A percentile compares a stretch with the other conserved stretches of the same genome.
Conservation (phyloP, 2,797 vertebrate species). For the Distichodus sexfasciatus region DNA sequence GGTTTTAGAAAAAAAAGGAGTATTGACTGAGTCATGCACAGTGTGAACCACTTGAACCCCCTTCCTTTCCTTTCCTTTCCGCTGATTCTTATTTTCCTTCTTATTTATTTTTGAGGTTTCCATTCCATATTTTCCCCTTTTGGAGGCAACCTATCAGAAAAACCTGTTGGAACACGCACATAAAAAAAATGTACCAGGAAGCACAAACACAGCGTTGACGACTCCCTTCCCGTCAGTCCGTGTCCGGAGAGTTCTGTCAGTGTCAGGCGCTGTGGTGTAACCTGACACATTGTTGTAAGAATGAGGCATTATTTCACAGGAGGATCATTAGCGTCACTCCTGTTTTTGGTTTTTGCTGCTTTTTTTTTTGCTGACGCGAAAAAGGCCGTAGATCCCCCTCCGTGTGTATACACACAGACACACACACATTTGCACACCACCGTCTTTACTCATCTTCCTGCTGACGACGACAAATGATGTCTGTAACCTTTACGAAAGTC, state of each 20-base stretch:
- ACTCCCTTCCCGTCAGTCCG: constrained; percentile 40
- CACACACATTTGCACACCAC: constrained; percentile 6
- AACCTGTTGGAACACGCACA: not conserved
- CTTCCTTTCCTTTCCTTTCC: not conserved
- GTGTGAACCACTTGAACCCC: too few relatives aligned
- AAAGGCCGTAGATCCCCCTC: not conserved
- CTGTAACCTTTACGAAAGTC: constrained; percentile 12
- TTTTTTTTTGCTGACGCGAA: constrained; percentile 5
- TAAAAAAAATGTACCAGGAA: constrained; percentile 35
- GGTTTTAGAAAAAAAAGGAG: too few relatives aligned
- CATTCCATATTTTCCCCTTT: not conserved
- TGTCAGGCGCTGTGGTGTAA: constrained; percentile 52
- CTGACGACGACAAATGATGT: not conserved
- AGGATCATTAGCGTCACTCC: constrained; percentile 1
- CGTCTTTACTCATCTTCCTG: constrained; percentile 29
- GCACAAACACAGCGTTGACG: not conserved
- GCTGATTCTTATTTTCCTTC: not conserved
- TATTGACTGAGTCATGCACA: too few relatives aligned
- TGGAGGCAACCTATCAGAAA: not conserved
- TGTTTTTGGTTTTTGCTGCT: too few relatives aligned
- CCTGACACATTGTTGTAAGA: constrained; percentile 41
- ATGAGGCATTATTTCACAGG: constrained; percentile 41
- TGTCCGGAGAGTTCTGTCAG: constrained; percentile 24
- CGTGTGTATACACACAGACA: not conserved
- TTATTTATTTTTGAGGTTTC: not conserved